phyloP scores from a whole-genome alignment of 2,113 vertebrate species.

The Opisthocomus hoazin region DNA sequence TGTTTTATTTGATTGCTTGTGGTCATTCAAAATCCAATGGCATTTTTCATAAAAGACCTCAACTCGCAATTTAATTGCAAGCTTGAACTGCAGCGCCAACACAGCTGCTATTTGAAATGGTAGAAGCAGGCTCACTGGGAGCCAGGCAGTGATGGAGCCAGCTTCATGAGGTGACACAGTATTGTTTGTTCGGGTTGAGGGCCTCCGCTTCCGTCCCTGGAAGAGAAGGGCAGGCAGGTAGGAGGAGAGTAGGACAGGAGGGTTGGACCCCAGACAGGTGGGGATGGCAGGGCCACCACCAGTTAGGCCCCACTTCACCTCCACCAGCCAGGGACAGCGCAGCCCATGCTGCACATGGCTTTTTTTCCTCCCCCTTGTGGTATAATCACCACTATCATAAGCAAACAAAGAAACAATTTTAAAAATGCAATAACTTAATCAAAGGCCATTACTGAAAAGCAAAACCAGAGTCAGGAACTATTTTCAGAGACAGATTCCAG shows the following conservation, averaged over 20 bases:
- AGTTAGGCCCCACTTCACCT: neutral
- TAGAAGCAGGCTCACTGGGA: neutral
- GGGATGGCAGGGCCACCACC: neutral
- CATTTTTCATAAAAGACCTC: neutral
- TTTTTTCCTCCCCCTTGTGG: neutral
- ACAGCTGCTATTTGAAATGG: neutral
- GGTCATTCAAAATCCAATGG: neutral
- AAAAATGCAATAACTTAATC: neutral
- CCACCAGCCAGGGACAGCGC: neutral
- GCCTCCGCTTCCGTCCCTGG: neutral
- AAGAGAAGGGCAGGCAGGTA: neutral
- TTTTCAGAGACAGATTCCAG: neutral
- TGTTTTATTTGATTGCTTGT: neutral
- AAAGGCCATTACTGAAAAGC: neutral
- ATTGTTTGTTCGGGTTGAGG: neutral
- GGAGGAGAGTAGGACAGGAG: neutral
- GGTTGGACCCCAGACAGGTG: rapidly evolving
- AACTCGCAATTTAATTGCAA: neutral
- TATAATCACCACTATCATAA: neutral
- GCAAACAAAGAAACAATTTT: neutral
- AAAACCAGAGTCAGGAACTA: neutral
- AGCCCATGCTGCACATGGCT: neutral
- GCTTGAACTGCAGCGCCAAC: neutral
- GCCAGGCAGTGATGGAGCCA: neutral
- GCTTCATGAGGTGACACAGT: rapidly evolving